Evolutionary conservation across 2,888 invertebrate species (phyloP).

Genomic region (Oligia latruncula): DNA sequence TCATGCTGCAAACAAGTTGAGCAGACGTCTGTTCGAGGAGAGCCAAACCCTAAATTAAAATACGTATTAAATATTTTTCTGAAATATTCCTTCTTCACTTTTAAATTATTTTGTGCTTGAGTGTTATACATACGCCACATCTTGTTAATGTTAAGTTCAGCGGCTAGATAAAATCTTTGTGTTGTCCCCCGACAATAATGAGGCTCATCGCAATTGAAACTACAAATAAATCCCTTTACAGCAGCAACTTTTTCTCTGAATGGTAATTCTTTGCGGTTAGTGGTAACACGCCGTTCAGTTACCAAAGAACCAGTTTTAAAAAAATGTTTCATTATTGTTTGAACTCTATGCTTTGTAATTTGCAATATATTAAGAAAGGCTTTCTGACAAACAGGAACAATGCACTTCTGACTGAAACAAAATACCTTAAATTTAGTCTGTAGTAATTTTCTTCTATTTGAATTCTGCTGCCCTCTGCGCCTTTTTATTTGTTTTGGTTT

Average conservation of each 20-base stretch:
- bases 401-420: slow-evolving; percentile 15
- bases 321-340: background rate
- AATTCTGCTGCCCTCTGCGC: slow-evolving; percentile 22
- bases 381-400: slow-evolving; percentile 22
- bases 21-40: slow-evolving; percentile 49
- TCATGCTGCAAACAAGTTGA: slow-evolving; percentile 26
- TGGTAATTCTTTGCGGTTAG: too few species aligned
- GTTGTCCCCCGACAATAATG: too few species aligned
- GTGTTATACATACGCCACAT: slow-evolving; percentile 47
- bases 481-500: slow-evolving; percentile 27
- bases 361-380: slow-evolving; percentile 43
- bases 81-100: slow-evolving; percentile 47
- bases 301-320: background rate
- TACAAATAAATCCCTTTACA: slow-evolving; percentile 46
- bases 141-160: background rate
- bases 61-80: slow-evolving; percentile 38
- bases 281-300: background rate
- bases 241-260: too few species aligned
- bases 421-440: slow-evolving; percentile 21
- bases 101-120: slow-evolving; percentile 31
- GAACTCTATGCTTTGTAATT: slow-evolving; percentile 35
- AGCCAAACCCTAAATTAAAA: slow-evolving; percentile 52
- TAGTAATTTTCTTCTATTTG: slow-evolving; percentile 23
- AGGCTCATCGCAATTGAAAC: too few species aligned
- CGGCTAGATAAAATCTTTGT: too few species aligned